These are phyloP conservation scores for Drosophila leonis DNA, from an alignment of 2,888 invertebrate genomes.

Conservation along the genomic window DNA sequence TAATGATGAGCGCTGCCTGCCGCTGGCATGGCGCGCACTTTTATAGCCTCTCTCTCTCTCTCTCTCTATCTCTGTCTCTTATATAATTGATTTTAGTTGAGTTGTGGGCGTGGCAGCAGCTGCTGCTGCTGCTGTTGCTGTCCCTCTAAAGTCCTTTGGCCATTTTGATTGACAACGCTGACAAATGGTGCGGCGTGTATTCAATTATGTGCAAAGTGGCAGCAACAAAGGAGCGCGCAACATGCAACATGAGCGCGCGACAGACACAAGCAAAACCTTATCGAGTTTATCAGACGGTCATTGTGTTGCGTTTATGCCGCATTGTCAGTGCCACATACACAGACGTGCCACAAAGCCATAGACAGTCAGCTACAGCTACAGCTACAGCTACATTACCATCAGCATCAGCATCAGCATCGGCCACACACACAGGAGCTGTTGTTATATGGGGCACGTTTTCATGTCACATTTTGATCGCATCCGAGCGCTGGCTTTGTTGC, in stretches of 20 bases:
- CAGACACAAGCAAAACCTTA: conserved; percentile 44
- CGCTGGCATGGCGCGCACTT: conserved; percentile 46
- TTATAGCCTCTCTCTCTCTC: conserved; percentile 3
- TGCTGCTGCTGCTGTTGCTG: neutral
- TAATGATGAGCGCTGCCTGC: conserved; percentile 74
- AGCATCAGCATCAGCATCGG: conserved; percentile 30
- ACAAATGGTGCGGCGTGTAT: conserved; percentile 73
- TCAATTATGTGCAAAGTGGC: conserved; percentile 59
- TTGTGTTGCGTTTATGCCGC: conserved; percentile 61
- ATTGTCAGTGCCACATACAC: conserved; percentile 51
- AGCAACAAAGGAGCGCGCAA: conserved; percentile 50
- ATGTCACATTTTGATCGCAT: conserved; percentile 58
- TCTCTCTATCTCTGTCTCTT: neutral
- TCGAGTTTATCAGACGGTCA: conserved; percentile 66
- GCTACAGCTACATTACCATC: conserved; percentile 36
- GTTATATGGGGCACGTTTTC: conserved; percentile 55
- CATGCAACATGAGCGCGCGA: conserved; percentile 21
- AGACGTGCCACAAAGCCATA: conserved; percentile 32
- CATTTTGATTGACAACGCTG: conserved; percentile 73
- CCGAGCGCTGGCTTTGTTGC: conserved; percentile 17
- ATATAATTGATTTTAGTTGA: conserved; percentile 70
- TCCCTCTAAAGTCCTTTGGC: conserved; percentile 27
- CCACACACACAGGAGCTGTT: neutral
- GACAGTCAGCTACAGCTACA: conserved; percentile 19
- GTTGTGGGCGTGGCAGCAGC: conserved; percentile 31